Base-by-base conservation (phyloP, 2,888 invertebrate genomes). In the Ormia ochracea region DNA sequence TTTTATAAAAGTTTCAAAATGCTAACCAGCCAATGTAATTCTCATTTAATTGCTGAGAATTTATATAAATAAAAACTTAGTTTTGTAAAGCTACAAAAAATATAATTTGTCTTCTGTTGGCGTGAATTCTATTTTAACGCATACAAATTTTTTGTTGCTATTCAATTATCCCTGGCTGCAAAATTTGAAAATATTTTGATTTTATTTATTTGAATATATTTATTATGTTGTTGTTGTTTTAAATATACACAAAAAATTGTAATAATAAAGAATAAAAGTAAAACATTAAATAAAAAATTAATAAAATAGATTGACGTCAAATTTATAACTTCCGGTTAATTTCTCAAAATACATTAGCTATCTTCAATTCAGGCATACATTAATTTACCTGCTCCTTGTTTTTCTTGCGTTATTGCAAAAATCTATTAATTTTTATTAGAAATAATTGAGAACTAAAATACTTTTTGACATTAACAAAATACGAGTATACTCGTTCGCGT, bases 321-420 rank as follows among this genome's bases (percentile, higher is more conserved):
- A 73, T 54, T 56, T 38, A 66, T 52, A 54, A 54, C 48, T 75
- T 75, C 33, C n/a, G 14, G 9, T 72, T 77, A 72, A 77, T 63
- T 75, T 69, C 54, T 66, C 66, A 77, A 73, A 78, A 74, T 69
- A 61, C 72, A 48, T 54, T 43, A 43, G 73, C 45, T 68, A 33
- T 48, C 48, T 48, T 38, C 23, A 28, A 12, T 17, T 14, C 14
- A 17, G 17, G n/a, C 17, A 17, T 41, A 36, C n/a, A 12, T n/a
- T 36, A 7, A 17, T 41, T 41, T 17, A 41, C 7, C 5, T 17
- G 4, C n/a, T 10, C n/a, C 5, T 17, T 14, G 5, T 41, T 41
- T 38, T 14, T 5, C 14, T 38, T 6, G 6, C 50, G 63, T 38
- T 66, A 45, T 45, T 9, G n/a, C n/a, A n/a, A n/a, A n/a, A n/a